Conservation (phyloP, 2,888 invertebrate genomes). For the Parnassius smintheus region DNA sequence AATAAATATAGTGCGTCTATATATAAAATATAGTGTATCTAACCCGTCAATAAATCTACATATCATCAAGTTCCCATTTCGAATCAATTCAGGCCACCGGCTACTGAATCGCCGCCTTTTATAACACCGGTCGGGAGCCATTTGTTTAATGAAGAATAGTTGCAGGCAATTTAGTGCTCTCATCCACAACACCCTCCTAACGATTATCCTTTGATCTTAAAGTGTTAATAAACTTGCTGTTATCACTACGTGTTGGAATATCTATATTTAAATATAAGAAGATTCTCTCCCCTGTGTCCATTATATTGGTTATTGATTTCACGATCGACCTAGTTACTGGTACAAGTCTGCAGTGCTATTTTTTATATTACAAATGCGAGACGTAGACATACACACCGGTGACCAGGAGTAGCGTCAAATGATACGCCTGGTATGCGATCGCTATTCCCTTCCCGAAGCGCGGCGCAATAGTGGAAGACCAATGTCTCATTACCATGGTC, state of each 20-base stretch:
- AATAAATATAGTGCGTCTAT: too few relatives aligned
- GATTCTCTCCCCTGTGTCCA: neutral
- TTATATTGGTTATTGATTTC: too few relatives aligned
- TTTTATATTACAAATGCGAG: too few relatives aligned
- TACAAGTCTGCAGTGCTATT: too few relatives aligned
- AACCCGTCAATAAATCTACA: slow-evolving; percentile 14
- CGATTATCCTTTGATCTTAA: slow-evolving; percentile 25
- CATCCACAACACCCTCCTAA: slow-evolving; percentile 24
- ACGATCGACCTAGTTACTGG: too few relatives aligned
- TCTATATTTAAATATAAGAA: slow-evolving; percentile 12
- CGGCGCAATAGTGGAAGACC: too few relatives aligned
- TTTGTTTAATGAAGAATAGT: slow-evolving; percentile 27
- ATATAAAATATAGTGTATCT: slow-evolving; percentile 6
- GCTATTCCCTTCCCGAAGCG: too few relatives aligned
- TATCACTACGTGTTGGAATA: slow-evolving; percentile 20
- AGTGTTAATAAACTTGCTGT: slow-evolving; percentile 12
- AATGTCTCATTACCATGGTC: too few relatives aligned
- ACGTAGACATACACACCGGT: too few relatives aligned
- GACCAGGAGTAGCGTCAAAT: too few relatives aligned
- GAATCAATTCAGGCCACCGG: slow-evolving; percentile 24
- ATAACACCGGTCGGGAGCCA: slow-evolving; percentile 24
- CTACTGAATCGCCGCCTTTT: slow-evolving; percentile 28
- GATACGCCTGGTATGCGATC: too few relatives aligned
- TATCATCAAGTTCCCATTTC: slow-evolving; percentile 18
- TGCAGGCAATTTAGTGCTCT: slow-evolving; percentile 24